Base-by-base conservation (phyloP, 2,888 invertebrate genomes). In the Dione juno region DNA sequence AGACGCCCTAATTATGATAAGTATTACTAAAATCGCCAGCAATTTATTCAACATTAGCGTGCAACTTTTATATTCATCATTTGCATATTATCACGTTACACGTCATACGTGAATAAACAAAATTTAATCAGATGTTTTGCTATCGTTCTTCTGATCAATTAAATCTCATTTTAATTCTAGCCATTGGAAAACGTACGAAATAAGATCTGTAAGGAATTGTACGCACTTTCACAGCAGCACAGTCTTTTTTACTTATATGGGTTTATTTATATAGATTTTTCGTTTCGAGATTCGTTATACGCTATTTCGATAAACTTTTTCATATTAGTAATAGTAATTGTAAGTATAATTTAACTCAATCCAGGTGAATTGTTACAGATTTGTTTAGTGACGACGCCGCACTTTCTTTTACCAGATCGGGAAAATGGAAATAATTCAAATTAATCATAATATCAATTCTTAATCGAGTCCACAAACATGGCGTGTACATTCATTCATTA, bases 51-150 rank as follows among this genome's bases (percentile, higher is more conserved):
- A 76, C 48, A 57, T 77, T 78, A 78, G 53, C 79, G 71, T 78
- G 75, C 69, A 48, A 1, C 74, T 83, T 82, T 72, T 37, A 43
- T 75, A 72, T 69, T 75, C 48, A 37, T 67, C 63, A 84, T 89
- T 88, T 86, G 82, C 86, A 87, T 88, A 86, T 81, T 73, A 79
- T 80, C 85, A 84, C 81, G 82, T 82, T 80, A 74, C 59, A 61
- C 72, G 66, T 71, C 64, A 80, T 72, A 74, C 70, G 63, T 72
- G 71, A 75, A 71, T 77, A 73, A 78, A 71, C 67, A 54, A 67
- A 70, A 61, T 65, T 66, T 69, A 71, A 77, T 80, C 75, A 73
- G 45, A 64, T 70, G 70, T 74, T 77, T 78, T 48, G 11, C 73
- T 74, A 77, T 21, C 11, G 43, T 45, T 43, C 19, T 14, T 61